Base-by-base conservation (phyloP, 2,113 vertebrate genomes). In the Acrocephalus kingi region DNA sequence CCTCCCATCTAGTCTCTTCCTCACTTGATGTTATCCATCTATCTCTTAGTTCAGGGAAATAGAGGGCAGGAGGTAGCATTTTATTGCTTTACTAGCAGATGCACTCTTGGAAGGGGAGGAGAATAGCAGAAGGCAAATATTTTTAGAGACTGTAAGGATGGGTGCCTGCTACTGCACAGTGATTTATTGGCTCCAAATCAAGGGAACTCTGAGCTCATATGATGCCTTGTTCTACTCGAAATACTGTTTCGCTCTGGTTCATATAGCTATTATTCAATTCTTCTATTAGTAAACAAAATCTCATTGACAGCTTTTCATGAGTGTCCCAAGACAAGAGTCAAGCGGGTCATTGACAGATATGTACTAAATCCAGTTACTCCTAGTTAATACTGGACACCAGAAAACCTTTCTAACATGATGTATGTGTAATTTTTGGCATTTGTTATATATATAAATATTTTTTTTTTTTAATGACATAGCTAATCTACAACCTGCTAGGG, bases 281-380 rank as follows among this genome's bases (percentile, higher is more conserved):
- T 56, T 75, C 35, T 59, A 22, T 30, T 84, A 84, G 67, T 80
- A 96, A 94, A 93, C n/a, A 96, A 83, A 94, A 74, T 39, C 35
- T 59, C 63, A 96, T 48, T 84, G 82, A 83, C 72, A 87, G 35
- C 43, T 87, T 76, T 74, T 61, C 39, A 41, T 6, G 17, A 85
- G 49, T 21, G 11, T 73, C 33, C n/a, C 27, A 30, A 82, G 63
- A 66, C 37, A 74, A 69, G 28, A 93, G 64, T 52, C 87, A 94
- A 94, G 56, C 56, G 68, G 41, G 45, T 87, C 86, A 93, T 0
- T 66, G 68, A 87, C 48, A 84, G 73, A 23, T 62, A 81, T 28
- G 55, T 81, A 77, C n/a, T 45, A 52, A 74, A 66, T 69, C 75
- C 1, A 74, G 43, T 56, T 86, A 79, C 46, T 76, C 63, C 46